Base-by-base conservation (phyloP, 1,140 invertebrate genomes). In the Pentalonia nigronervosa region DNA sequence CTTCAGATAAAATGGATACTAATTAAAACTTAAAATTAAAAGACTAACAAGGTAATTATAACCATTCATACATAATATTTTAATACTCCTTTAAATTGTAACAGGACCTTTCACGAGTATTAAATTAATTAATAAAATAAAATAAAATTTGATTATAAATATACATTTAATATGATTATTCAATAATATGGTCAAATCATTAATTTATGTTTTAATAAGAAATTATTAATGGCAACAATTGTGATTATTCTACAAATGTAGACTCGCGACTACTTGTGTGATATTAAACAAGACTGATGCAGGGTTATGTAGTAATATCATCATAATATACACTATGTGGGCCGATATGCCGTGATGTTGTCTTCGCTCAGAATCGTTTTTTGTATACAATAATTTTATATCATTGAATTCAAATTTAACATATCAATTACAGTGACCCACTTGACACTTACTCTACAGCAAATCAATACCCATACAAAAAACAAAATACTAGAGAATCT, bases 101-200 rank as follows among this genome's bases (percentile, higher is more conserved):
- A 87, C 23, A 87, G 36, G 45, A 87, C 36, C 20, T 87, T 48
- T 25, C 21, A 36, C n/a, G 8, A 8, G 25, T 87, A 87, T 87
- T 87, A 87, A 87, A 87, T 87, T 87, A 87, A 48, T 87, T 87
- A 45, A 87, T 87, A 87, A 48, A 34, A 30, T 87, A 87, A 47
- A 48, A 87, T 11, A 0, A 48, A 0, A 48, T 87, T 84, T 84
- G 36, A 41, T 48, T 87, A 87, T 48, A 87, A 87, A 48, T 87
- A 87, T 87, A 48, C 86, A 48, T 87, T 87, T 36, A 47, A 86
- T 45, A 45, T 47, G 83, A 86, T 34, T 7, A 86, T 86, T 86
- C 8, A 45, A 86, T 87, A n/a, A 87, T 87, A 8, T 87, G 86
- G 45, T 87, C 47, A 87, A 87, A 50, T 87, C 45, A 50, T 87